phyloP scores from a whole-genome alignment of 2,888 invertebrate genomes.

The Eurytoma adleriae region DNA sequence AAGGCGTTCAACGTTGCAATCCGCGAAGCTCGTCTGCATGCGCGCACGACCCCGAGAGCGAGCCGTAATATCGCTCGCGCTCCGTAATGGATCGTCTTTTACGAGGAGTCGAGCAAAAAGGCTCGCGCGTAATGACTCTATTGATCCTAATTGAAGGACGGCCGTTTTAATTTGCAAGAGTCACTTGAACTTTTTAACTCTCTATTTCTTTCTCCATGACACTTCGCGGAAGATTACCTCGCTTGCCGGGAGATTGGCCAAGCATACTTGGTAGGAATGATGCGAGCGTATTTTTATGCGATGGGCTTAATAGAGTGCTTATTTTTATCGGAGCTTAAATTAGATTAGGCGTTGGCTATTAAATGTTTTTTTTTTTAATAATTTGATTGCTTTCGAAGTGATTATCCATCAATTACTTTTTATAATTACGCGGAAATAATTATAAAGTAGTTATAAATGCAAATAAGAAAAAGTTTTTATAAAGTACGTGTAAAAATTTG shows the following conservation, averaged over 20 bases:
- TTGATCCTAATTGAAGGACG: slow-evolving; percentile 36
- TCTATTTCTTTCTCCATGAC: not conserved
- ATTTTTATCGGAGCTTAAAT: slow-evolving; percentile 8
- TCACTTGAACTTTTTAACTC: not conserved
- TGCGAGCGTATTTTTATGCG: not conserved
- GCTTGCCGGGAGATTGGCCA: not conserved
- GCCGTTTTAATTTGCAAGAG: slow-evolving; percentile 35
- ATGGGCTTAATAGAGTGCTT: not conserved
- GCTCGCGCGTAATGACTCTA: slow-evolving; percentile 27
- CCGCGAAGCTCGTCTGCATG: slow-evolving; percentile 34
- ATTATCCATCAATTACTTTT: not conserved
- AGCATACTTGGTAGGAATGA: not conserved
- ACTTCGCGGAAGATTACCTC: too few relatives aligned
- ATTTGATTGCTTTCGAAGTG: not conserved
- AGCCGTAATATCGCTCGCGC: too few relatives aligned
- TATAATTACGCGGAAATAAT: not conserved
- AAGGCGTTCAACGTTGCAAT: slow-evolving; percentile 21
- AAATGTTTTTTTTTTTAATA: not conserved
- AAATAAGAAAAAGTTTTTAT: not conserved
- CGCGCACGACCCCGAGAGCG: not conserved
- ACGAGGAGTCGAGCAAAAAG: not conserved
- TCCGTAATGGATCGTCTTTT: slow-evolving; percentile 12
- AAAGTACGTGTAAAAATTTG: not conserved
- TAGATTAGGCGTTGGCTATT: slow-evolving; percentile 23
- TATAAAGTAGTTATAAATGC: not conserved